These are phyloP conservation scores for Drosophila birchii DNA, from an alignment of 2,888 invertebrate species.

Conservation along the genomic window DNA sequence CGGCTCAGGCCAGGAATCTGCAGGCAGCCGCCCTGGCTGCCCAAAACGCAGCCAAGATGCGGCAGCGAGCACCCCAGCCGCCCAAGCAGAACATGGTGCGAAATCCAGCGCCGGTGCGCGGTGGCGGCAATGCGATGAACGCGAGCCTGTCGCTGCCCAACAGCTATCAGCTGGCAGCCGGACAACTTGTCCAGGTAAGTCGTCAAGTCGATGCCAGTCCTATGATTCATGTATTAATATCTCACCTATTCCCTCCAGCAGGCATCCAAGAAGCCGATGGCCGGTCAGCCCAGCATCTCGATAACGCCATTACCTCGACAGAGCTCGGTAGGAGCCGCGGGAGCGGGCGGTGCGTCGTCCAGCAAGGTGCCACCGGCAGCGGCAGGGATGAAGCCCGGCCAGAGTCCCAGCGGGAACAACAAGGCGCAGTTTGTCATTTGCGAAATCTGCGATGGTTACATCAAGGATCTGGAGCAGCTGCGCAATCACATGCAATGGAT, in stretches of 20 bases:
- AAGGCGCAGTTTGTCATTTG: constrained; percentile 96
- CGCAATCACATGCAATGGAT: constrained; percentile 99
- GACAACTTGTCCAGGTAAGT: constrained; percentile 83
- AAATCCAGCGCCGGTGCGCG: constrained; percentile 77
- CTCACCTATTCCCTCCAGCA: constrained; percentile 36
- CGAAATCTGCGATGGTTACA: constrained; percentile 98
- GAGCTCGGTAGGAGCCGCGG: constrained; percentile 87
- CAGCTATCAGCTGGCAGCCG: constrained; percentile 83
- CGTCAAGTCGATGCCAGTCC: not conserved
- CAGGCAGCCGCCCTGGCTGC: constrained; percentile 83
- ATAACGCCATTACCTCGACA: constrained; percentile 94
- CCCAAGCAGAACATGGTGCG: constrained; percentile 74
- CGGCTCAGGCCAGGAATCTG: constrained; percentile 81
- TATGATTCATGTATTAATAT: not conserved
- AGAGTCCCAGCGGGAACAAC: constrained; percentile 85
- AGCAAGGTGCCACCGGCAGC: constrained; percentile 79
- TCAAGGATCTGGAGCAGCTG: constrained; percentile 96
- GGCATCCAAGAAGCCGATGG: constrained; percentile 80
- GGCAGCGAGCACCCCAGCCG: constrained; percentile 81
- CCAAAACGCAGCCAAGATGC: constrained; percentile 82
- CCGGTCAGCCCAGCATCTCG: constrained; percentile 92
- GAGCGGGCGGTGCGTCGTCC: constrained; percentile 82
- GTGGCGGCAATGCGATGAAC: constrained; percentile 77
- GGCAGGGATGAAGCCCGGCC: constrained; percentile 86
- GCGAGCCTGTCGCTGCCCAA: constrained; percentile 83